A percentile compares a stretch with the other conserved stretches of the same genome.
Evolutionary conservation across 2,888 invertebrate genomes (phyloP).

Genomic region (Cetonia aurata): DNA sequence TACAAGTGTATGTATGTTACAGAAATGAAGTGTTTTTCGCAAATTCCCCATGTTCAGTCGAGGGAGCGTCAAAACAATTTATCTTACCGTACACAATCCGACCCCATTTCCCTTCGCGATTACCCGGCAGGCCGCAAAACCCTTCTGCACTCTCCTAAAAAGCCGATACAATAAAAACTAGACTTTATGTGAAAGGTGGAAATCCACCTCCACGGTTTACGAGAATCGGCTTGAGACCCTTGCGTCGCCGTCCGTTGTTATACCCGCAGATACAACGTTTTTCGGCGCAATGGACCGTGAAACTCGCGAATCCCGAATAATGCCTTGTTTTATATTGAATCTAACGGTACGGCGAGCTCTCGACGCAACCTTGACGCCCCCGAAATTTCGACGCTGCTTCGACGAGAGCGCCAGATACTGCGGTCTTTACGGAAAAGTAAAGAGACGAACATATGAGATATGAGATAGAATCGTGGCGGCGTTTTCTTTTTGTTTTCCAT

Average conservation of each 20-base stretch:
- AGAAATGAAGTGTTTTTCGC: too few relatives aligned
- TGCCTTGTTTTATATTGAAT: slow-evolving; percentile 41
- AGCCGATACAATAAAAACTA: slow-evolving; percentile 36
- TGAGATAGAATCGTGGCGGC: slow-evolving; percentile 11
- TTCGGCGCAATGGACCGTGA: slow-evolving; percentile 40
- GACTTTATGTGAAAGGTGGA: slow-evolving; percentile 44
- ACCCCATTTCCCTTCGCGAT: neutral
- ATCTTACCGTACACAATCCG: too few relatives aligned
- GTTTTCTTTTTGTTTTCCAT: slow-evolving; percentile 34
- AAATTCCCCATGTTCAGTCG: too few relatives aligned
- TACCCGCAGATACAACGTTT: slow-evolving; percentile 39
- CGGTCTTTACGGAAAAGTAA: neutral
- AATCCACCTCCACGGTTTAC: slow-evolving; percentile 29
- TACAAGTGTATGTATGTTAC: too few relatives aligned
- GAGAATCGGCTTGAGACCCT: neutral
- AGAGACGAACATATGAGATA: slow-evolving; percentile 27
- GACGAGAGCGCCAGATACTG: neutral
- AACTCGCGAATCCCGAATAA: slow-evolving; percentile 42
- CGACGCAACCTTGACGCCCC: slow-evolving; percentile 30
- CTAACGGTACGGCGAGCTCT: slow-evolving; percentile 29
- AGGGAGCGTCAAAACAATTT: too few relatives aligned
- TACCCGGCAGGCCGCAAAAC: neutral
- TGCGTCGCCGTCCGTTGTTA: slow-evolving; percentile 2
- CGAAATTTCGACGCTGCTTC: slow-evolving; percentile 16
- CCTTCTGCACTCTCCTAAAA: neutral